phyloP scores from a whole-genome alignment of 2,113 vertebrate species.

The Serilophus lunatus region DNA sequence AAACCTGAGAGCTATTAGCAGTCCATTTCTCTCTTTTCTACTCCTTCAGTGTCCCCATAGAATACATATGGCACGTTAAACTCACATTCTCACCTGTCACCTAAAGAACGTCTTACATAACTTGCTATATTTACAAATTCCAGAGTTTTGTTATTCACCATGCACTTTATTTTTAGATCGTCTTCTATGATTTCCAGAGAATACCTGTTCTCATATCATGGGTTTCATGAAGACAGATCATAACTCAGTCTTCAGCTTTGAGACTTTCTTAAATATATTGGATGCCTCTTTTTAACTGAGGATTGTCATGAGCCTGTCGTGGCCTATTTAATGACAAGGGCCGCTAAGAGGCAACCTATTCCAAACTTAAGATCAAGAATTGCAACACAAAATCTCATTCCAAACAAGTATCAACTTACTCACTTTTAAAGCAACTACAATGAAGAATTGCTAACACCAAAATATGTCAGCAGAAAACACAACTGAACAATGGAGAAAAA shows the following conservation, averaged over 20 bases:
- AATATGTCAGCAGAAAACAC: not conserved
- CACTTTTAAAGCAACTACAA: not conserved
- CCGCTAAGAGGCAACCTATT: not conserved
- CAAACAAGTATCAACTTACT: not conserved
- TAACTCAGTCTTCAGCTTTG: not conserved
- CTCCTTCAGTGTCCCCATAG: not conserved
- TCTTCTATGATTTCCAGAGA: not conserved
- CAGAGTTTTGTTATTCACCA: not conserved
- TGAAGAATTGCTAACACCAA: not conserved
- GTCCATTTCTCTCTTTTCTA: not conserved
- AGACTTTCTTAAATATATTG: not conserved
- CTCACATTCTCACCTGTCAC: not conserved
- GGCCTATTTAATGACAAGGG: not conserved
- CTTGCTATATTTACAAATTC: not conserved
- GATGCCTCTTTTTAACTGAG: not conserved
- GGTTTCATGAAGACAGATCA: not conserved
- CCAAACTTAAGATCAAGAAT: not conserved
- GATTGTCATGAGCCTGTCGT: not conserved
- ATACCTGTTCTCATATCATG: not conserved
- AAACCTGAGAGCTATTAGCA: not conserved
- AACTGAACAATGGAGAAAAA: not conserved
- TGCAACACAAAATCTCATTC: not conserved
- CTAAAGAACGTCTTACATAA: not conserved
- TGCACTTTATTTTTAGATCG: not conserved
- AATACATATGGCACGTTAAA: not conserved